A percentile compares a stretch with the other conserved stretches of the same genome.
phyloP scores from a whole-genome alignment of 2,888 invertebrate genomes.

The Spodoptera exigua region DNA sequence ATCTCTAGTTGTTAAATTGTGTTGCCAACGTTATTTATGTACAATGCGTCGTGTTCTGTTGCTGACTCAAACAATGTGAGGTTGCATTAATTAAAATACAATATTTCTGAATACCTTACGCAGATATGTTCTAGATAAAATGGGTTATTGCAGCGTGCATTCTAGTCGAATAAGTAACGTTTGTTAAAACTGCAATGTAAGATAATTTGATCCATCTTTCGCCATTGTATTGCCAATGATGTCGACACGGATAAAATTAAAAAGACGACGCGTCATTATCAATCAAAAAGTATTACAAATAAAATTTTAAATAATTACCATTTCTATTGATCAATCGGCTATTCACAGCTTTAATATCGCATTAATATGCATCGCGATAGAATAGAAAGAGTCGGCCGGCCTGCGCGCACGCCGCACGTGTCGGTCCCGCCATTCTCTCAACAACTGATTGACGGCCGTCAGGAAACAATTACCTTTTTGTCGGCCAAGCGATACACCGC shows the following conservation, averaged over 20 bases:
- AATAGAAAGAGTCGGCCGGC: constrained; percentile 25
- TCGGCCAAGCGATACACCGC: constrained; percentile 81
- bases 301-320: constrained; percentile 54
- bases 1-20: constrained; percentile 45
- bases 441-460: constrained; percentile 76
- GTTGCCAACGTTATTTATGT: constrained; percentile 48
- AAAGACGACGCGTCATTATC: constrained; percentile 25
- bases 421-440: constrained; percentile 62
- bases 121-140: neutral
- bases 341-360: constrained; percentile 41
- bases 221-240: neutral
- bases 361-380: constrained; percentile 37
- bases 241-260: neutral
- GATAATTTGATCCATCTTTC: neutral
- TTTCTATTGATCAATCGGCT: constrained; percentile 51
- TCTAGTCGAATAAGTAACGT: no score
- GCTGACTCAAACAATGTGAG: constrained; percentile 46
- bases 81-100: constrained; percentile 32
- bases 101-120: neutral
- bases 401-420: constrained; percentile 66
- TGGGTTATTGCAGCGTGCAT: no score
- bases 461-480: constrained; percentile 87
- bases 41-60: constrained; percentile 47
- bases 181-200: no score
- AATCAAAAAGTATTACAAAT: constrained; percentile 41